Base-by-base conservation (phyloP, 2,888 invertebrate genomes). In the Bellardia bayeri region DNA sequence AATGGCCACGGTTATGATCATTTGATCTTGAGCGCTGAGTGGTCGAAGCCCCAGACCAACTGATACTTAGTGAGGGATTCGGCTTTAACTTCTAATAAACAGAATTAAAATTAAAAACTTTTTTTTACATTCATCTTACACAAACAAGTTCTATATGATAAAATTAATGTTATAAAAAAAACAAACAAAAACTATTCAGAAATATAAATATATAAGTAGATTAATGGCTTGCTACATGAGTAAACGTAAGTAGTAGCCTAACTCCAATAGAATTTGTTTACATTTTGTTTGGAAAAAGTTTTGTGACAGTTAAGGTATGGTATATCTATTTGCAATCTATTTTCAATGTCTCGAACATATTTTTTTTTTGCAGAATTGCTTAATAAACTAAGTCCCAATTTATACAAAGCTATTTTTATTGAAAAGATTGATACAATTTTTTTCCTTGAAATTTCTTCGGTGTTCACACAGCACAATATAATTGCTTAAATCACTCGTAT, bases 1-100 rank as follows among this genome's bases (percentile, higher is more conserved):
- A 97, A 99, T 92, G 99, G 99, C 0, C 97, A 98, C 93, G 99
- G 99, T 88, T 99, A 99, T 93, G 99, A 99, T 94, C 99, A 99
- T 94, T 96, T 99, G 90, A 99, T 99, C 93, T 95, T 99, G 78
- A 98, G 96, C 94, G 99, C 99, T n/a, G 99, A 99, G 94, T 99
- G 99, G 99, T 99, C 99, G 0, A 99, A 98, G 93, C 97, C 97
- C 61, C 96, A 96, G 87, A 94, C 90, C 82, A 93, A 93, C 87
- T 91, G 89, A 90, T 88, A 85, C 72, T 5, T 51, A 51, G 75
- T 82, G 4, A 72, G 54, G 69, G 75, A 87, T 40, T 63, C 75
- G 69, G 64, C 42, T n/a, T 54, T 37, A 49, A 78, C 58, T 68
- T 82, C 68, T 69, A 82, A 74, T 75, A 87, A 87, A 71, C n/a